Base-by-base conservation (phyloP, 2,888 invertebrate species). In the Nemoura dubitans region DNA sequence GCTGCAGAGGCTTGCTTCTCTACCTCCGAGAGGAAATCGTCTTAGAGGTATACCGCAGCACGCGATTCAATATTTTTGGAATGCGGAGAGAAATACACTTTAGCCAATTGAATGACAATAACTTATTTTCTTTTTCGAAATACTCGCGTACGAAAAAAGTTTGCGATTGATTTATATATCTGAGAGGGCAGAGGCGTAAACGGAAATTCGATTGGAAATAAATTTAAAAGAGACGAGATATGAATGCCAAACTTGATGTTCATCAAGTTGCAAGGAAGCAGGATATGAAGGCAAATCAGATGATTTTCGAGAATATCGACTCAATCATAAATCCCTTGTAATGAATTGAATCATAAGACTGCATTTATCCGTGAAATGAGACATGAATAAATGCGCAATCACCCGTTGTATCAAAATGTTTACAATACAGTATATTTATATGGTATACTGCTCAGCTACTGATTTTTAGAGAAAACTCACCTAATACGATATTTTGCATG, bases 21-120 rank as follows among this genome's bases (percentile, higher is more conserved):
- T 59, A 21, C 21, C 21, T 59, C 14, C 59, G 14, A 21, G 14
- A 59, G 59, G 14, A 59, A 7, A 21, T 59, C 16, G 14, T 59
- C 59, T 59, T 78, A 78, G 78, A 28, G 78, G 78, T 78, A 27
- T 26, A 78, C 78, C 78, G 78, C 78, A 78, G 27, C 25, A 3
- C 78, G 25, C 78, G 28, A 78, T 27, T 27, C 28, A 78, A 78
- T 59, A 78, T 78, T 78, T 78, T 6, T 3, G 78, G 28, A 78
- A 28, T n/a, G 10, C 25, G 26, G 25, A 78, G 7, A 78, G 78
- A 28, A 78, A 78, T 26, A 78, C 78, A 78, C 78, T 78, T 78
- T 78, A 7, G 59, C 59, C 59, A 59, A 59, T 59, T 21, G 59
- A 59, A 59, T 59, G 59, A 59, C 59, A 59, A 59, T 59, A 59